A percentile compares a stretch with the other conserved stretches of the same genome.
Evolutionary conservation across 1,140 invertebrate species (phyloP).

Genomic region (Pemphigus obesinymphae): DNA sequence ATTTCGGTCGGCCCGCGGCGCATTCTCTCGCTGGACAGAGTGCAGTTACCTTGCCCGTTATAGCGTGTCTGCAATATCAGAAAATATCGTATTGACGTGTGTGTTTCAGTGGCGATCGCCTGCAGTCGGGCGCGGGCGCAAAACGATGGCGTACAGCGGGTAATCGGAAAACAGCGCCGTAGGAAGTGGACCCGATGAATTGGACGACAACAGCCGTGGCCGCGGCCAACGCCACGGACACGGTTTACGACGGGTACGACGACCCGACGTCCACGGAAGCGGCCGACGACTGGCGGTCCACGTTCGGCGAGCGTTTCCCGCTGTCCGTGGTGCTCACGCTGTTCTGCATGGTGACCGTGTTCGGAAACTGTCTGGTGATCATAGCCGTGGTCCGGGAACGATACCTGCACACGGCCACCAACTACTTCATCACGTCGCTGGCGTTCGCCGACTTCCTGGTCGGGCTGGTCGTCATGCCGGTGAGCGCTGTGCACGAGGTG

Average conservation of each 20-base stretch:
- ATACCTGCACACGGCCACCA: conserved; percentile 68
- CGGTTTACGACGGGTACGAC: not conserved
- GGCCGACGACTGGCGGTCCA: conserved; percentile 43
- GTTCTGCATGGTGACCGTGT: conserved; percentile 61
- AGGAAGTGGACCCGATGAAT: not conserved
- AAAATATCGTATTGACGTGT: not conserved
- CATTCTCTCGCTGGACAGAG: too few relatives aligned
- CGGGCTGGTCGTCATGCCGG: conserved; percentile 71
- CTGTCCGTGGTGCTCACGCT: conserved; percentile 56
- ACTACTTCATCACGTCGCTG: conserved; percentile 72
- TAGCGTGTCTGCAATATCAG: too few relatives aligned
- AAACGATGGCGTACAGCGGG: not conserved
- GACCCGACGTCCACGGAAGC: not conserved
- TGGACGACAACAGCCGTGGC: not conserved
- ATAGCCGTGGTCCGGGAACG: conserved; percentile 64
- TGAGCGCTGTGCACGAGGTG: conserved; percentile 78
- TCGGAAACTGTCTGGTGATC: conserved; percentile 69
- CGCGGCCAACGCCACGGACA: not conserved
- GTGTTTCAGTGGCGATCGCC: not conserved
- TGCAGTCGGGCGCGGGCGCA: not conserved
- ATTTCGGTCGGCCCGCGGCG: too few relatives aligned
- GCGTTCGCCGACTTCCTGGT: conserved; percentile 72
- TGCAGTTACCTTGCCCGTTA: too few relatives aligned
- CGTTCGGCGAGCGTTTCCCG: conserved; percentile 52
- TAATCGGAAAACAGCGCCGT: not conserved